phyloP scores from a whole-genome alignment of 2,113 vertebrate genomes.

The Caranx ignobilis region DNA sequence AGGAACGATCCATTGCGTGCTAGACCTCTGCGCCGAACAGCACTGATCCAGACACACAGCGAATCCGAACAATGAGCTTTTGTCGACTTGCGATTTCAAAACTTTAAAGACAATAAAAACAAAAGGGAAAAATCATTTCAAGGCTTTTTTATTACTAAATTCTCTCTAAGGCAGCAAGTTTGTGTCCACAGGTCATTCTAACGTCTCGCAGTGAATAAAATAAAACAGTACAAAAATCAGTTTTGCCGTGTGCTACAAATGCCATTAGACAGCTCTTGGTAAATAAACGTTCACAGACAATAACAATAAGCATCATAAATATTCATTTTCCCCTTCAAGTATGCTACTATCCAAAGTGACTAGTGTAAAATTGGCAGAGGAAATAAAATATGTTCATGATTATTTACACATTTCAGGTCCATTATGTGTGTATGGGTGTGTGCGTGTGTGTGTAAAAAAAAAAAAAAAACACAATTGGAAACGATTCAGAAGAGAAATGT shows the following conservation, averaged over 20 bases:
- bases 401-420: conserved; percentile 76
- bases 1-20: not conserved
- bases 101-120: not conserved
- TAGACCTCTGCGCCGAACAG: conserved; percentile 6
- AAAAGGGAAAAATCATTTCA: conserved; percentile 23
- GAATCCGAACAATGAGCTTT: conserved; percentile 5
- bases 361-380: conserved; percentile 75
- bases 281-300: conserved; percentile 74
- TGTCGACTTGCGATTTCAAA: not conserved
- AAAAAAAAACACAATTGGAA: conserved; percentile 3
- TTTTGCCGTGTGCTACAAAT: conserved; percentile 75
- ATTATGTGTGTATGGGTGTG: conserved; percentile 42
- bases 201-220: conserved; percentile 76
- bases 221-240: conserved; percentile 76
- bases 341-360: conserved; percentile 82
- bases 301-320: conserved; percentile 63
- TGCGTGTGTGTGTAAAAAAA: conserved; percentile 16
- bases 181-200: conserved; percentile 72
- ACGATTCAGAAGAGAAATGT: not conserved
- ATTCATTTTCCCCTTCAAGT: conserved; percentile 77
- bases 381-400: conserved; percentile 64
- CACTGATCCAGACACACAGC: conserved; percentile 8
- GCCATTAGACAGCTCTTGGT: conserved; percentile 70
- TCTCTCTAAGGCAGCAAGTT: conserved; percentile 82
- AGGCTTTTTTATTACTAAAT: conserved; percentile 86